A percentile compares a stretch with the other conserved stretches of the same genome.
These are phyloP conservation scores for Drosophila nasuta DNA, from an alignment of 1,140 invertebrate species.

Conservation along the genomic window DNA sequence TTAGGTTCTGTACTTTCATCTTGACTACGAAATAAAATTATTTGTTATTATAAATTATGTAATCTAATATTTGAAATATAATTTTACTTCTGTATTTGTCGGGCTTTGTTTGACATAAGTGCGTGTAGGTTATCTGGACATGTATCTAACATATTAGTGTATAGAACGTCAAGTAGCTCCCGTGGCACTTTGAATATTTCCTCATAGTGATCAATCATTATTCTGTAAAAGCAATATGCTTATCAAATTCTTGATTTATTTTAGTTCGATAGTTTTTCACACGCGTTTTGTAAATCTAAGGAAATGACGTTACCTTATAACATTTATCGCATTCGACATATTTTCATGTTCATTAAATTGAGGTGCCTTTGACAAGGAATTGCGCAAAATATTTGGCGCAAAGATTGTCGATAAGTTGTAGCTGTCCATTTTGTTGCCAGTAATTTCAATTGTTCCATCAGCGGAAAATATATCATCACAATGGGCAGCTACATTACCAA, in stretches of 20 bases:
- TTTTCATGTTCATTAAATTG: slow-evolving; percentile 60
- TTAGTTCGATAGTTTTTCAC: too few relatives aligned
- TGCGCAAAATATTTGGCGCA: slow-evolving; percentile 96
- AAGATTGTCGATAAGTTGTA: slow-evolving; percentile 96
- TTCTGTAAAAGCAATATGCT: slow-evolving; percentile 78
- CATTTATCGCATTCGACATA: slow-evolving; percentile 92
- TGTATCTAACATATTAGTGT: slow-evolving; percentile 92
- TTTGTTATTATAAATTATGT: neutral
- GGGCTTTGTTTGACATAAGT: slow-evolving; percentile 49
- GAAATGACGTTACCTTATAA: slow-evolving; percentile 86
- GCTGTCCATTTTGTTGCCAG: slow-evolving; percentile 97
- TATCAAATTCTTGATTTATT: too few relatives aligned
- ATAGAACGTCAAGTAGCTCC: slow-evolving; percentile 93
- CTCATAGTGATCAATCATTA: slow-evolving; percentile 92
- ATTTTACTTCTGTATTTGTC: slow-evolving; percentile 39
- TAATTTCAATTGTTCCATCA: slow-evolving; percentile 53
- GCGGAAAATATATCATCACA: slow-evolving; percentile 73
- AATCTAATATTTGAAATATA: too few relatives aligned
- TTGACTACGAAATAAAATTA: slow-evolving; percentile 5
- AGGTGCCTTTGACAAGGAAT: slow-evolving; percentile 86
- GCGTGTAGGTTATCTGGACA: slow-evolving; percentile 90
- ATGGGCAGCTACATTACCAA: slow-evolving; percentile 90
- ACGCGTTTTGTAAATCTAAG: too few relatives aligned
- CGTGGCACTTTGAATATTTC: slow-evolving; percentile 91
- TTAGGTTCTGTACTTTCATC: neutral